Conservation (phyloP, 2,113 vertebrate species). For the Ptilorrhoa leucosticta region DNA sequence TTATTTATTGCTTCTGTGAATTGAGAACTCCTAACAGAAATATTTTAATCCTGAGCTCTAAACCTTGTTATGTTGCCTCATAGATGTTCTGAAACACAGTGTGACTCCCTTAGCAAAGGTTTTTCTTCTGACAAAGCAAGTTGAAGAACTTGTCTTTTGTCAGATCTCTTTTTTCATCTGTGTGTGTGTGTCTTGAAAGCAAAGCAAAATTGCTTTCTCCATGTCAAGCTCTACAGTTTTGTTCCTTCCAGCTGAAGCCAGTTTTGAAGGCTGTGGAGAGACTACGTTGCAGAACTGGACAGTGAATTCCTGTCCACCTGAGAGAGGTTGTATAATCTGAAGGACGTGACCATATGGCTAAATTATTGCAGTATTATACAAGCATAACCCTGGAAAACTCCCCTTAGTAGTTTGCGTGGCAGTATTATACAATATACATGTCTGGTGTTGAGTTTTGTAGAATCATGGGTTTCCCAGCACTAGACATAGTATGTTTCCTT, state of each 20-base stretch:
- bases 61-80: background rate
- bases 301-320: background rate
- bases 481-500: background rate
- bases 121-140: background rate
- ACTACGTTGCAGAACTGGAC: background rate
- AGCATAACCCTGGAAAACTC: background rate
- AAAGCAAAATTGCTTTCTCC: background rate
- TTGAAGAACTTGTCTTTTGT: background rate
- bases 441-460: background rate
- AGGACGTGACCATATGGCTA: background rate
- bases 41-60: slow-evolving; percentile 26
- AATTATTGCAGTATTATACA: background rate
- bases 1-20: slow-evolving; percentile 65
- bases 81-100: background rate
- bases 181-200: background rate
- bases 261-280: background rate
- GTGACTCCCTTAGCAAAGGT: background rate
- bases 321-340: background rate
- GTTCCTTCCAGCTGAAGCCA: background rate
- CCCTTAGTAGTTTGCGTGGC: background rate
- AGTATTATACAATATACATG: accelerated
- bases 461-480: background rate
- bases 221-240: background rate
- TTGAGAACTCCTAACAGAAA: slow-evolving; percentile 40
- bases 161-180: background rate